Base-by-base conservation (phyloP, 2,113 vertebrate species). In the Neopipo cinnamomea region DNA sequence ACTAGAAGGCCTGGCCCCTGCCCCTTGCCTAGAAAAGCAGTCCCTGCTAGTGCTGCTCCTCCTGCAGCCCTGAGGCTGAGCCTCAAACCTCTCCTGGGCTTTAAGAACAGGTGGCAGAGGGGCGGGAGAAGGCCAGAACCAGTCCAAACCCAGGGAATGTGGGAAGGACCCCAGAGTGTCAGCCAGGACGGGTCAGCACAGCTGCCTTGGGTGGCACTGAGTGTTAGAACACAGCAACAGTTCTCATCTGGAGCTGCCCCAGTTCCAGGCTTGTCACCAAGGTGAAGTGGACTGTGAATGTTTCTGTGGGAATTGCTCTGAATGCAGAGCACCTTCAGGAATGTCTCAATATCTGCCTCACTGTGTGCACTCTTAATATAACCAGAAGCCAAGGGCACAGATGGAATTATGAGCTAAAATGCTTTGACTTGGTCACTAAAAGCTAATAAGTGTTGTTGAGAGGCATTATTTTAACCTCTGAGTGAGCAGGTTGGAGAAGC, bases 71-170 rank as follows among this genome's bases (percentile, higher is more conserved):
- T 1, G 1, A 23, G 17, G 35, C 59, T 53, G 66, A 72, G 30
- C 49, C 37, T 55, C 63, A 25, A 12, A 47, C 18, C 17, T 87
- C 31, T 39, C 22, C 84, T 14, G 23, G 55, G 33, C 16, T 25
- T 13, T 28, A 11, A 63, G 66, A 31, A 35, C 33, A 16, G 6
- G 0, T n/a, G 49, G 46, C 67, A 72, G 7, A 75, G n/a, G 4
- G 61, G 39, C 47, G 22, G 35, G 11, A n/a, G 20, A n/a, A 44
- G 13, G 65, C 53, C 67, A 59, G 71, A 68, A 21, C 33, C 41
- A 30, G 44, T 4, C 23, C 17, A 42, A 66, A 73, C 30, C 8
- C 16, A 27, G 8, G 22, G 5, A 17, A 16, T 0, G 0, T 76
- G 1, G 3, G 63, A 28, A 66, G 58, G 81, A 8, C 16, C 33